Evolutionary conservation across 2,888 invertebrate species (phyloP), one percentile per base, ranked within the genome.

Genomic region (Notocelia uddmanniana): DNA sequence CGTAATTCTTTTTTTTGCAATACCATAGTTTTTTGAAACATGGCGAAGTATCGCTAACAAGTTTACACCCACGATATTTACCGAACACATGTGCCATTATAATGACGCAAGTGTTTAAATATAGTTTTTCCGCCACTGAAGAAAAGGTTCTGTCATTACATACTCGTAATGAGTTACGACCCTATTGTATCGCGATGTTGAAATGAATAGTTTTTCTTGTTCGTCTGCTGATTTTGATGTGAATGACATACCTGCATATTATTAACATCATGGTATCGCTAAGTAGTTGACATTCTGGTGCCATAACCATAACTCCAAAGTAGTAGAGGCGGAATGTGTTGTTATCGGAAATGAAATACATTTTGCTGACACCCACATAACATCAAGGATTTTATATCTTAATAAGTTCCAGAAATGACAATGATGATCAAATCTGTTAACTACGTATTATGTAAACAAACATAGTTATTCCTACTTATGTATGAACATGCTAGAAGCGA

Each of bases 121-220:
- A 74, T 74, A 77, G 75, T 81, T 83, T 84, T 84, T 82, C 79
- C 78, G 77, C 73, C 76, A 74, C 74, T 70, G 73, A 70, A 64
- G 60, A 64, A 63, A 64, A 75, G 66, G 73, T 76, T 80, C 84
- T 81, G 80, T 76, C 77, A 80, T 88, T 85, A 87, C 85, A 86
- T 87, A n/a, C n/a, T n/a, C n/a, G n/a, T n/a, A 89, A 83, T 55
- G 26, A 69, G 63, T 58, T 73, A 23, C 23, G 57, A 37, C 58
- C 60, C 26, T 62, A 62, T 60, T 50, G 54, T 72, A 34, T 23
- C 48, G 19, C 60, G 52, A 18, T 26, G 19, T 50, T 34, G 57
- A 63, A 37, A 26, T 52, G 2, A 41, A 45, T 62, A 37, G 45
- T 26, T 31, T 54, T 26, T 60, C 41, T 62, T 19, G 19, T 34